Evolutionary conservation across 2,113 vertebrate genomes (phyloP).

Genomic region (Archocentrus centrarchus): DNA sequence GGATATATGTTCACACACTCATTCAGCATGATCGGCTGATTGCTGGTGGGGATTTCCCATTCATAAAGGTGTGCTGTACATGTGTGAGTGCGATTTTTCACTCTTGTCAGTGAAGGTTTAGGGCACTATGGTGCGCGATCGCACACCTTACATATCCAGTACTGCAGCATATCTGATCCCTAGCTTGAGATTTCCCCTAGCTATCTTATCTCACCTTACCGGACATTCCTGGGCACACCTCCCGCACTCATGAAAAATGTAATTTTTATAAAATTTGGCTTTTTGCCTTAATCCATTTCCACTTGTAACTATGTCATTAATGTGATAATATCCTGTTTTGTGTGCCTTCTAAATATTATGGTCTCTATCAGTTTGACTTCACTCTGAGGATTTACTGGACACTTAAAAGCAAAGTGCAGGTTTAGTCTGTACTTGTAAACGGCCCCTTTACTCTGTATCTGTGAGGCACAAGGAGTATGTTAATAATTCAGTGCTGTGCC

Average conservation of each 20-base stretch:
- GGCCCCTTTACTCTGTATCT: conserved; percentile 52
- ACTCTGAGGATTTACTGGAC: conserved; percentile 22
- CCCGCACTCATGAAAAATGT: background rate
- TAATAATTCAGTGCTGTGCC: conserved; percentile 76
- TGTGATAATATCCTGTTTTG: background rate
- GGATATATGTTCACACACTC: too few species aligned
- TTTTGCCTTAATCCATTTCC: background rate
- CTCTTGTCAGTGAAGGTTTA: too few species aligned
- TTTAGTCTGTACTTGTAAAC: conserved; percentile 41
- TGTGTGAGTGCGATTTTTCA: too few species aligned
- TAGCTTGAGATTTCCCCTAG: background rate
- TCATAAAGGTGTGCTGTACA: too few species aligned
- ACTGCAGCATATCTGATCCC: background rate
- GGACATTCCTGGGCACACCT: background rate
- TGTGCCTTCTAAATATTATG: background rate
- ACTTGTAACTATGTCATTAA: background rate
- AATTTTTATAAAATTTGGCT: background rate
- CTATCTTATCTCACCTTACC: background rate
- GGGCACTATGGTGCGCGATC: too few species aligned
- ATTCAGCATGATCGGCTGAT: too few species aligned
- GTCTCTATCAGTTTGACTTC: conserved; percentile 19
- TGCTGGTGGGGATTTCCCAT: too few species aligned
- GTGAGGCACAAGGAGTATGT: conserved; percentile 57
- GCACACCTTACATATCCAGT: too few species aligned
- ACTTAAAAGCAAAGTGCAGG: conserved; percentile 29